Evolutionary conservation across 2,797 vertebrate species (phyloP).

Genomic region (Myotis daubentonii): DNA sequence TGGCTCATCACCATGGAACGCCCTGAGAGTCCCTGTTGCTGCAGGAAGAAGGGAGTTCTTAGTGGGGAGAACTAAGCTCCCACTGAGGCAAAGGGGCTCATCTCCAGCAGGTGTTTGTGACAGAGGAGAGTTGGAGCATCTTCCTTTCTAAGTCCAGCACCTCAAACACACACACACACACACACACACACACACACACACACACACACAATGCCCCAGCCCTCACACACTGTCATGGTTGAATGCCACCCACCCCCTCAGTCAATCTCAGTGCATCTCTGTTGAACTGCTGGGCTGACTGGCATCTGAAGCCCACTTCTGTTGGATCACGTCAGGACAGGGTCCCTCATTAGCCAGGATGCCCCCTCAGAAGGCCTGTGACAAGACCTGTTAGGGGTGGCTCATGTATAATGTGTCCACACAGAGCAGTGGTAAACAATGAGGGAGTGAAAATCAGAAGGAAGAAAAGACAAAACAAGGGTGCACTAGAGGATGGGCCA

Average conservation of each 20-base stretch:
- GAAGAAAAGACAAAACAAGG: neutral
- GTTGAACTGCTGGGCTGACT: neutral
- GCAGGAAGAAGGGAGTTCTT: neutral
- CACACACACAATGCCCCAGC: too few species aligned
- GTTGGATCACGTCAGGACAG: neutral
- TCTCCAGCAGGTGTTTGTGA: neutral
- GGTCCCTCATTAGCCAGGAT: neutral
- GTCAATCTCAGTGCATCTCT: neutral
- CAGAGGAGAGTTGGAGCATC: neutral
- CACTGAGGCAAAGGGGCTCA: neutral
- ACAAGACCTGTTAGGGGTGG: neutral
- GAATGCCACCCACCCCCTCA: neutral
- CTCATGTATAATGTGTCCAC: neutral
- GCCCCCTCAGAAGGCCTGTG: neutral
- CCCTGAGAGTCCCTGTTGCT: neutral
- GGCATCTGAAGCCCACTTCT: neutral
- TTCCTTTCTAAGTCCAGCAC: neutral
- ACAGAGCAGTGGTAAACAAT: neutral
- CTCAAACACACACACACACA: neutral
- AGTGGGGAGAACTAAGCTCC: accelerated
- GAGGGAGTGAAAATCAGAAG: neutral
- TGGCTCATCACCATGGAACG: neutral
- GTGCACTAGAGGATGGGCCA: accelerated
- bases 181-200: neutral
- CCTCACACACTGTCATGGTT: neutral